These are phyloP conservation scores for Basileuterus tristriatus DNA, from an alignment of 2,797 vertebrate genomes.

Conservation along the genomic window DNA sequence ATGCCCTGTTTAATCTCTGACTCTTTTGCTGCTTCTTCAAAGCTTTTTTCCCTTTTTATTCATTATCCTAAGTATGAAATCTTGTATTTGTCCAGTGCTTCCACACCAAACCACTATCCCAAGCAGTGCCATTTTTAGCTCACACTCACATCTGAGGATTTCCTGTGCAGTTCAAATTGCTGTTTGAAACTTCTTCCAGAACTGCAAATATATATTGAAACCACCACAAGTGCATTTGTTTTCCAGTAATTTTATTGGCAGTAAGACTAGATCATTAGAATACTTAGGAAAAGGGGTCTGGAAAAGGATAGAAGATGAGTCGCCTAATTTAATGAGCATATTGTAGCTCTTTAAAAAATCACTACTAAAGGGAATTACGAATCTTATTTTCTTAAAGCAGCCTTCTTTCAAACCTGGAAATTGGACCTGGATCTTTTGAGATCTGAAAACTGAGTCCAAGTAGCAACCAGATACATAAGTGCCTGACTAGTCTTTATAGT, in stretches of 20 bases:
- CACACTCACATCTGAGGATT: constrained; percentile 5
- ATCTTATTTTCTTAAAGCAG: not conserved
- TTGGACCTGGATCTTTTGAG: not conserved
- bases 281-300: not conserved
- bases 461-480: not conserved
- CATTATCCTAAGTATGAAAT: not conserved
- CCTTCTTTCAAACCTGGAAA: not conserved
- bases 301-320: not conserved
- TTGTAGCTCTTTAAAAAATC: not conserved
- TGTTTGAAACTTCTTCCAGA: constrained; percentile 14
- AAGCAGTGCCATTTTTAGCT: constrained; percentile 28
- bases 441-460: not conserved
- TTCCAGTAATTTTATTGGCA: not conserved
- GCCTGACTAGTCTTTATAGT: not conserved
- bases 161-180: constrained; percentile 32
- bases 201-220: not conserved
- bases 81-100: not conserved
- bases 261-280: not conserved
- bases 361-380: not conserved
- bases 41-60: not conserved
- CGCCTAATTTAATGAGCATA: not conserved
- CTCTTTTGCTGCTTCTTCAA: not conserved
- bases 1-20: not conserved
- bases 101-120: not conserved
- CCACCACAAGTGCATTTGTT: not conserved